Evolutionary conservation across 2,797 vertebrate genomes (phyloP), one percentile per base, ranked within the genome.

Genomic region (Macroramphosus scolopax): DNA sequence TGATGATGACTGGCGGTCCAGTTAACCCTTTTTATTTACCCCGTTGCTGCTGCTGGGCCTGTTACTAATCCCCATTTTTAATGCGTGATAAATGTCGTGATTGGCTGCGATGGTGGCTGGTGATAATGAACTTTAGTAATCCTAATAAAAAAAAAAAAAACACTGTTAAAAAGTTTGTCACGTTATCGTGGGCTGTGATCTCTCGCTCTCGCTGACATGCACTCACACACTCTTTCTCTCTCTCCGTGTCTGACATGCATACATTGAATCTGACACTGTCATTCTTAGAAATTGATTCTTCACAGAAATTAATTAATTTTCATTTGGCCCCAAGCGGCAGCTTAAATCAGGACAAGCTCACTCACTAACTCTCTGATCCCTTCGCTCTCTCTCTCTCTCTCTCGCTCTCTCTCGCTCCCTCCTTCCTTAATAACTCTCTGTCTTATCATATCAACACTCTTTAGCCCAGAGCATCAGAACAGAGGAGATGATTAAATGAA

Each of bases 241-340:
- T 60, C 56, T 36, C 56, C 37, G 14, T 32, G 32, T 24, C 36
- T 43, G 26, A 54, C 48, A 51, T 39, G 29, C 75, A 70, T 74
- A 68, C 82, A 89, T 54, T 91, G 90, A 91, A 92, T 95, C 91
- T 94, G 94, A 94, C 94, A 92, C 92, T 94, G 92, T 96, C 94
- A 95, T 90, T 92, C 93, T 93, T 90, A 93, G 92, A 97, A 96
- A 96, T 96, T 95, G 95, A 97, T 97, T 98, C 96, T 97, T 94
- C 93, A 94, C 94, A 96, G 95, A 97, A 98, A 97, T 97, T 96
- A 97, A 98, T 98, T 97, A 96, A 96, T 98, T 96, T 97, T 96
- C 94, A 96, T 96, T 96, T 95, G 90, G 93, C 95, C 95, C 92
- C 94, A 93, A 97, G 95, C 94, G 93, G 93, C 93, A 93, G 92